A percentile compares a stretch with the other conserved stretches of the same genome.
Evolutionary conservation across 2,113 vertebrate genomes (phyloP).

Genomic region (Cyphomyrus discorhynchus): DNA sequence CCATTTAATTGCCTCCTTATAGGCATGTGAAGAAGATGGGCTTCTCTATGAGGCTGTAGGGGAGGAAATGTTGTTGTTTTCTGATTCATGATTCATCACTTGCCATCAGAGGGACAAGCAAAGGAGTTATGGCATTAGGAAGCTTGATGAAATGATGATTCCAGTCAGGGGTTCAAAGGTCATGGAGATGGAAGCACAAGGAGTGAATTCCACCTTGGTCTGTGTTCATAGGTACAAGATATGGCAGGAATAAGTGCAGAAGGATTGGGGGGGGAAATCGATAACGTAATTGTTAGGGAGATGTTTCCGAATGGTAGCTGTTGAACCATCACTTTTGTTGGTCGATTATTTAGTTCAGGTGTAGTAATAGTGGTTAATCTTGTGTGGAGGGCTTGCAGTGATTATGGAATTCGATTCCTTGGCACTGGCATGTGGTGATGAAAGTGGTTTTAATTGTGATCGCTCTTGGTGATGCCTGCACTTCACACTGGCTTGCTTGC

Average conservation of each 20-base stretch:
- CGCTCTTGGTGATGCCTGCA: background rate
- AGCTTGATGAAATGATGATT: background rate
- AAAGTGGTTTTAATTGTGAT: background rate
- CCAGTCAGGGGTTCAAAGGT: background rate
- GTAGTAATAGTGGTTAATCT: conserved; percentile 6
- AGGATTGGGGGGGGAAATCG: background rate
- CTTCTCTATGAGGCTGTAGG: background rate
- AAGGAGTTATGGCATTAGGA: background rate
- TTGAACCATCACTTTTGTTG: background rate
- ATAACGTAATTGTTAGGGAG: background rate
- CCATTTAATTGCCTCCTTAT: background rate
- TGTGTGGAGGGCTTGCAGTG: background rate
- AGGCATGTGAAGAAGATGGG: background rate
- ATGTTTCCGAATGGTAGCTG: background rate
- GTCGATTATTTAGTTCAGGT: background rate
- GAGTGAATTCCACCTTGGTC: background rate
- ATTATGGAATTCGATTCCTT: background rate
- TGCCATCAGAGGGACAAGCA: background rate
- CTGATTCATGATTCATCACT: background rate
- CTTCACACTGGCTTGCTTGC: background rate
- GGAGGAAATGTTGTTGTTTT: background rate
- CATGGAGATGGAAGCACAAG: background rate
- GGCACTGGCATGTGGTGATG: background rate
- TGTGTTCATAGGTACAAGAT: background rate
- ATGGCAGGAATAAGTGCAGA: background rate